These are phyloP conservation scores for Gymnothorax javanicus DNA, from an alignment of 2,797 vertebrate species.

Conservation along the genomic window DNA sequence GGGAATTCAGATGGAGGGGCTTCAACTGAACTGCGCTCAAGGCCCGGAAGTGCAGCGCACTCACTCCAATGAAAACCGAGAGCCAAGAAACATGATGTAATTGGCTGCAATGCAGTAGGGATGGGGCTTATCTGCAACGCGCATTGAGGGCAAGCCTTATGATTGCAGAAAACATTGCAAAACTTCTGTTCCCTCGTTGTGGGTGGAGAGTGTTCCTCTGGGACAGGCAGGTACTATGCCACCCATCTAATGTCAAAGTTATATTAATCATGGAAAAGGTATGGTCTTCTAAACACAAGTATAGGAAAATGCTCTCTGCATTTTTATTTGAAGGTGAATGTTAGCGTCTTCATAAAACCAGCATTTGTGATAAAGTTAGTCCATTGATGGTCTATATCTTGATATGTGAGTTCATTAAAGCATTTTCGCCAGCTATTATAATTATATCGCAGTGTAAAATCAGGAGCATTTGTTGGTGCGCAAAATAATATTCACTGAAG, in stretches of 20 bases:
- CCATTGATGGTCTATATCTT: not conserved
- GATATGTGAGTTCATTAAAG: not conserved
- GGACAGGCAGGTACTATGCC: not conserved
- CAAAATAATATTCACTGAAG: not conserved
- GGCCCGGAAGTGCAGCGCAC: not conserved
- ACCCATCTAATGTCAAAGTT: not conserved
- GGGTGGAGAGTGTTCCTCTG: not conserved
- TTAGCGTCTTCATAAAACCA: not conserved
- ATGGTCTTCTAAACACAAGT: not conserved
- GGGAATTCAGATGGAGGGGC: not conserved
- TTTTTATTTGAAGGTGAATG: not conserved
- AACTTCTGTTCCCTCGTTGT: not conserved
- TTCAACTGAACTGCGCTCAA: not conserved
- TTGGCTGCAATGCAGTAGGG: not conserved
- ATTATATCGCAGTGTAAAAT: not conserved
- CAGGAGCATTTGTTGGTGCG: not conserved
- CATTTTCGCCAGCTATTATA: not conserved
- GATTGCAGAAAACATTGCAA: not conserved
- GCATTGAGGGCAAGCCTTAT: not conserved
- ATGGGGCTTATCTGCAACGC: not conserved
- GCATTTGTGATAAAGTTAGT: not conserved
- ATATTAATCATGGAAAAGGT: not conserved
- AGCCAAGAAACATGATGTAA: not conserved
- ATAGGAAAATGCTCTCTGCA: not conserved
- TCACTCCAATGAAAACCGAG: not conserved